phyloP scores from a whole-genome alignment of 2,113 vertebrate species.

The Nothobranchius furzeri region DNA sequence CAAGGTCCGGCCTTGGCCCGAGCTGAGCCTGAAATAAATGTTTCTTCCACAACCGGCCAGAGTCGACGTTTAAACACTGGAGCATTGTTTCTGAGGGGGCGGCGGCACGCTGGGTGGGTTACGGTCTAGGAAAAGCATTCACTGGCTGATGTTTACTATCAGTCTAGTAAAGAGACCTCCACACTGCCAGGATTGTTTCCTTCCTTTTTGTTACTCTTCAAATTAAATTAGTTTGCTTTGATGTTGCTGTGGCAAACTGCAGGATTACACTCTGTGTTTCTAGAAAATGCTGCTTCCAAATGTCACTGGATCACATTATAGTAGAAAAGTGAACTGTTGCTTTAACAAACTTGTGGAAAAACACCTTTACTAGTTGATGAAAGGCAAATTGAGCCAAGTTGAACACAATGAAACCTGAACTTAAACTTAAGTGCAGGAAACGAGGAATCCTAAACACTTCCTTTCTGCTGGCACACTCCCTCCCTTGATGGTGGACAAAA shows the following conservation, averaged over 20 bases:
- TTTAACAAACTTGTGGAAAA: constrained; percentile 13
- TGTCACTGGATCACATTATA: neutral
- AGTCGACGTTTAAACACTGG: constrained; percentile 66
- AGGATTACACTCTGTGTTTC: neutral
- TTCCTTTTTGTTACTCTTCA: too few relatives aligned
- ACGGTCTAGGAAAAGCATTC: too few relatives aligned
- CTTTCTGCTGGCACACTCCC: constrained; percentile 15
- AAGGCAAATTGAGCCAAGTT: neutral
- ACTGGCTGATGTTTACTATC: too few relatives aligned
- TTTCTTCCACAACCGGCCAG: constrained; percentile 46
- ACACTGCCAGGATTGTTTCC: neutral
- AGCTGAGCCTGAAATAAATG: constrained; percentile 44
- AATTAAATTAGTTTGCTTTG: constrained; percentile 2
- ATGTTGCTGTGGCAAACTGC: too few relatives aligned
- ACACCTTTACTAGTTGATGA: neutral
- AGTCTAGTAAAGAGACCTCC: too few relatives aligned
- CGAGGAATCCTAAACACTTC: neutral
- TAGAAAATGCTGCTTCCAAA: constrained; percentile 18
- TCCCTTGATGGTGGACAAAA: constrained; percentile 36
- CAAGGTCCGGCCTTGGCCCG: constrained; percentile 53
- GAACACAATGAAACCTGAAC: neutral
- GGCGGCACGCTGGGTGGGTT: constrained; percentile 14
- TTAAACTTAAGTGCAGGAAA: neutral
- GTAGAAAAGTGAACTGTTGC: neutral
- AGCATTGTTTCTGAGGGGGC: constrained; percentile 57